Conservation (phyloP, 2,797 vertebrate genomes). For the Myiotriccus ornatus region DNA sequence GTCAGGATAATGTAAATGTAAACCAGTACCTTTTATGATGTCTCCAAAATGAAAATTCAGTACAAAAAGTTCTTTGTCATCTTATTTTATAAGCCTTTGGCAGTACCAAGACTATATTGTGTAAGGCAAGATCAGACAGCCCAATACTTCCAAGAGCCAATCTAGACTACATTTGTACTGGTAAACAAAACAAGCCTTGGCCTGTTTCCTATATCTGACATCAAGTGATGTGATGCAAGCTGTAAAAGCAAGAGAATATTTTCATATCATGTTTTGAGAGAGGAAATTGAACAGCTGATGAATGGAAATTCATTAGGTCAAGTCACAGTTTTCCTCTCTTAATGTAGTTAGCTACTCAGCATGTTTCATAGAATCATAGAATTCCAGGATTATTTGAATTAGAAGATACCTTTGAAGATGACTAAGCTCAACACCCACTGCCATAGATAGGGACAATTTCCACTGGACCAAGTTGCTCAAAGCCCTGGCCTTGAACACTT, state of each 20-base stretch:
- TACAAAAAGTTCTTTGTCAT: neutral
- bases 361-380: neutral
- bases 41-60: neutral
- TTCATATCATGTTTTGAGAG: neutral
- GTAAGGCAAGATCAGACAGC: neutral
- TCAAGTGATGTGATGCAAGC: neutral
- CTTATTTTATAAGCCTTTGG: neutral
- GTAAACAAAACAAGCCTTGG: neutral
- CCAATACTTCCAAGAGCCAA: neutral
- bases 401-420: neutral
- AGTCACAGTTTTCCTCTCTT: neutral
- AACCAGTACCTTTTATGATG: neutral
- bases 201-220: neutral
- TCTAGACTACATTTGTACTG: neutral
- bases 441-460: neutral
- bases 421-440: accelerated
- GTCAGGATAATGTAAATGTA: neutral
- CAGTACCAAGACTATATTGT: neutral
- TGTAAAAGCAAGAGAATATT: neutral
- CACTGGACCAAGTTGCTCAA: neutral
- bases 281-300: neutral
- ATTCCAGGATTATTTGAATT: neutral
- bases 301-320: neutral
- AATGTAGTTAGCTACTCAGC: neutral
- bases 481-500: neutral